phyloP scores from a whole-genome alignment of 2,888 invertebrate species.

The Pherbina coryleti region DNA sequence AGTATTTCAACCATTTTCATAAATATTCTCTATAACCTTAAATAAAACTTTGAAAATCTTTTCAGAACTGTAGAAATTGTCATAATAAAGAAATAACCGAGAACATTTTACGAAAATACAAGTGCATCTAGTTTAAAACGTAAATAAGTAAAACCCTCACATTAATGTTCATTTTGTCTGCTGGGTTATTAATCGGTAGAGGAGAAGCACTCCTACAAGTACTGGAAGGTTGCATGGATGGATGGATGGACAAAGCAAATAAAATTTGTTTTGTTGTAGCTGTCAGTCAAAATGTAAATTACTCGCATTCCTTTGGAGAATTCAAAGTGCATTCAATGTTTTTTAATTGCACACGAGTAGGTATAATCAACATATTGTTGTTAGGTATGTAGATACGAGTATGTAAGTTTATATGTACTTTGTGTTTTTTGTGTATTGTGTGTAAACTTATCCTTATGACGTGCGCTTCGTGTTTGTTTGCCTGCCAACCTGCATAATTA shows the following conservation, averaged over 20 bases:
- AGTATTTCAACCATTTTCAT: too few species aligned
- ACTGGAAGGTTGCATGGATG: too few species aligned
- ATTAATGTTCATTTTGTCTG: not conserved
- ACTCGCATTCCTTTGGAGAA: not conserved
- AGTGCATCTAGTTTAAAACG: too few species aligned
- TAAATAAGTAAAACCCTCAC: too few species aligned
- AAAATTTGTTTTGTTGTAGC: not conserved
- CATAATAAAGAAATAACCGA: too few species aligned
- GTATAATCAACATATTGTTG: not conserved
- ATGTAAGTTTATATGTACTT: not conserved
- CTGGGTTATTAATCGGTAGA: not conserved
- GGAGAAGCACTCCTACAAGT: too few species aligned
- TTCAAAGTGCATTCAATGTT: not conserved
- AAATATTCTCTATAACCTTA: too few species aligned
- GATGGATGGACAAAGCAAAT: too few species aligned
- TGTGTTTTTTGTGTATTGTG: not conserved
- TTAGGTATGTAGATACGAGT: not conserved
- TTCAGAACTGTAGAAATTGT: too few species aligned
- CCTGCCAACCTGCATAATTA: conserved; percentile 19
- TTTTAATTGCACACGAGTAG: not conserved
- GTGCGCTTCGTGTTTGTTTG: not conserved
- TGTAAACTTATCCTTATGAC: not conserved
- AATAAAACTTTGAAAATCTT: too few species aligned
- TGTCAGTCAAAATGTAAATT: conserved; percentile 8
- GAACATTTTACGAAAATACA: too few species aligned